phyloP scores from a whole-genome alignment of 2,888 invertebrate species.

The Drosophila antonietae region DNA sequence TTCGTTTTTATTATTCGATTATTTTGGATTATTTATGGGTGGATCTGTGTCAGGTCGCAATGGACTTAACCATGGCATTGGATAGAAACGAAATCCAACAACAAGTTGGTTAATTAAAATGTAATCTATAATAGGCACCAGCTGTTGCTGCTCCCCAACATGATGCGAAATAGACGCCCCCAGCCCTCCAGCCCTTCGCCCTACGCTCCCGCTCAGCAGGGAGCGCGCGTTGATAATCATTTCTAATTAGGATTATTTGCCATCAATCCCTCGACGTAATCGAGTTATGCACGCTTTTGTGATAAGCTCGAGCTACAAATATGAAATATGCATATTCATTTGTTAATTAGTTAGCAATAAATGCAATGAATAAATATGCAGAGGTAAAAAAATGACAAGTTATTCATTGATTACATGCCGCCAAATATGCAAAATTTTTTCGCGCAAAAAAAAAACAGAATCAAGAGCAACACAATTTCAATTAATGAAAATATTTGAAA shows the following conservation, averaged over 20 bases:
- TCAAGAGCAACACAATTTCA: constrained; percentile 36
- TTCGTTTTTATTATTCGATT: constrained; percentile 56
- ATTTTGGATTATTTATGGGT: constrained; percentile 58
- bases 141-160: constrained; percentile 53
- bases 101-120: constrained; percentile 73
- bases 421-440: constrained; percentile 10
- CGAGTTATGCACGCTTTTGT: constrained; percentile 47
- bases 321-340: constrained; percentile 34
- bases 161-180: constrained; percentile 30
- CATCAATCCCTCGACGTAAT: constrained; percentile 37
- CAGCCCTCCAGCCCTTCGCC: constrained; percentile 4
- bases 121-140: constrained; percentile 63
- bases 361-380: constrained; percentile 43
- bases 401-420: constrained; percentile 40
- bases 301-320: constrained; percentile 27
- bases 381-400: constrained; percentile 11
- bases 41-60: constrained; percentile 34
- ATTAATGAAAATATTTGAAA: constrained; percentile 48
- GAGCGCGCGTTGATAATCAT: constrained; percentile 36
- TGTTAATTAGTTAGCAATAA: constrained; percentile 39
- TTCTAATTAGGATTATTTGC: constrained; percentile 55
- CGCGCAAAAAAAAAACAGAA: constrained; percentile 4
- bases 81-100: constrained; percentile 41
- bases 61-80: constrained; percentile 28
- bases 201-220: background rate